A percentile compares a stretch with the other conserved stretches of the same genome.
phyloP scores from a whole-genome alignment of 1,140 invertebrate species.

The Bombus impatiens region DNA sequence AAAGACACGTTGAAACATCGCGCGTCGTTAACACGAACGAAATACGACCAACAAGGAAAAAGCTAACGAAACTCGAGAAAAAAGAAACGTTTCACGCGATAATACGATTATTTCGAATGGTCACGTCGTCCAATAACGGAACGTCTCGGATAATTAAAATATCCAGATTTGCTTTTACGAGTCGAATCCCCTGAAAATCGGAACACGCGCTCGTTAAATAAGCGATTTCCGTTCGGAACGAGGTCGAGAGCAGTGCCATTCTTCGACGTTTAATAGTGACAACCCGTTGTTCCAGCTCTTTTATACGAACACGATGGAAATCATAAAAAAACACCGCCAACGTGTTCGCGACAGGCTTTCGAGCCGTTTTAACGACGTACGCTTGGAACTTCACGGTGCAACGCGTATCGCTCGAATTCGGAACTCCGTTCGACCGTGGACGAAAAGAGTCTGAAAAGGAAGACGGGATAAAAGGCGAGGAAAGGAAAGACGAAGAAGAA shows the following conservation, averaged over 20 bases:
- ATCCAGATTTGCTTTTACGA: constrained; percentile 33
- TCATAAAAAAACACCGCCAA: constrained; percentile 42
- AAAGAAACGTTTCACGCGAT: not conserved
- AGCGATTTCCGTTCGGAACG: constrained; percentile 13
- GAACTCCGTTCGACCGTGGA: constrained; percentile 13
- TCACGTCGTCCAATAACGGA: not conserved
- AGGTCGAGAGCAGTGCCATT: not conserved
- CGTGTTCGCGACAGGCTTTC: not conserved
- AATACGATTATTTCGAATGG: constrained; percentile 11
- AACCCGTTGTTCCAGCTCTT: constrained; percentile 16
- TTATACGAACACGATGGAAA: constrained; percentile 36
- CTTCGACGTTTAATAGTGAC: constrained; percentile 16
- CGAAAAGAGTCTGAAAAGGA: too few relatives aligned
- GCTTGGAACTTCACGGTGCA: not conserved
- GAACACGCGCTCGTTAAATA: constrained; percentile 14
- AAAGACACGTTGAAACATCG: constrained; percentile 8
- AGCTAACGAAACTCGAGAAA: too few relatives aligned
- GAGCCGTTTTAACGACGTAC: constrained; percentile 40
- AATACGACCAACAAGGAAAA: not conserved
- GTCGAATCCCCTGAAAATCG: not conserved
- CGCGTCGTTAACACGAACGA: constrained; percentile 2
- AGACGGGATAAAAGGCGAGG: not conserved
- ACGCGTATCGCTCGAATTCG: constrained; percentile 19
- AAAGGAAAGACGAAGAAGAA: constrained; percentile 5
- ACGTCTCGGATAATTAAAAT: not conserved